A percentile compares a stretch with the other conserved stretches of the same genome.
Evolutionary conservation across 1,140 invertebrate genomes (phyloP).

Genomic region (Whitmania pigra): DNA sequence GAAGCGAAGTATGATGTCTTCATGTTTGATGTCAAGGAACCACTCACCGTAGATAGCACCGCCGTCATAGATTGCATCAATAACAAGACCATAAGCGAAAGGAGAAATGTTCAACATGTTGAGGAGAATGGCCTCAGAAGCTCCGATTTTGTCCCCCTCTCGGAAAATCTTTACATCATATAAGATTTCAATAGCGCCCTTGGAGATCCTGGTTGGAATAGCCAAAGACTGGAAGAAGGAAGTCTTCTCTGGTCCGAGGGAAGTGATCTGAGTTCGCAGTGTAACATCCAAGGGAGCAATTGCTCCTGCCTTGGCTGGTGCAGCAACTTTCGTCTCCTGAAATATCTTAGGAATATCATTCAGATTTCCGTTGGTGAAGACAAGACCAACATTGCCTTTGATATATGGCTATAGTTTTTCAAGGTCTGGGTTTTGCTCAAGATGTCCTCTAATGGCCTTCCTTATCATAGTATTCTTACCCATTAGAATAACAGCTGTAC

Average conservation of each 20-base stretch:
- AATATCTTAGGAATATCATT: slow-evolving; percentile 84
- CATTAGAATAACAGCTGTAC: slow-evolving; percentile 84
- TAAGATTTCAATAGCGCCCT: slow-evolving; percentile 99
- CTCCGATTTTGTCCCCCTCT: slow-evolving; percentile 89
- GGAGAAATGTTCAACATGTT: slow-evolving; percentile 99
- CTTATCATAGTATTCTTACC: slow-evolving; percentile 99
- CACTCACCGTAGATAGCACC: slow-evolving; percentile 91
- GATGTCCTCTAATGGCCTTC: slow-evolving; percentile 89
- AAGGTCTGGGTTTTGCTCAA: slow-evolving; percentile 81
- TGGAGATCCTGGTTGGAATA: slow-evolving; percentile 99
- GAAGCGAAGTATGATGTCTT: slow-evolving; percentile 81
- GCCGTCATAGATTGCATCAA: slow-evolving; percentile 84
- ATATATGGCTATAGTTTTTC: slow-evolving; percentile 92
- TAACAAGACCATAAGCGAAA: slow-evolving; percentile 94
- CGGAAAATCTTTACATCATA: slow-evolving; percentile 89
- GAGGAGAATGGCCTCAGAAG: slow-evolving; percentile 90
- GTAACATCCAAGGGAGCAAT: slow-evolving; percentile 88
- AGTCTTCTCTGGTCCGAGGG: slow-evolving; percentile 96
- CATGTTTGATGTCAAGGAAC: slow-evolving; percentile 93
- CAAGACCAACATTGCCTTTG: slow-evolving; percentile 94
- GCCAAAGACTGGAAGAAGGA: slow-evolving; percentile 99
- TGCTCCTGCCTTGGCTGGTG: slow-evolving; percentile 88
- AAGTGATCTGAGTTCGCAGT: slow-evolving; percentile 96
- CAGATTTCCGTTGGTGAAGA: slow-evolving; percentile 91
- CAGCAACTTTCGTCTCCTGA: slow-evolving; percentile 75